Conservation (phyloP, 35 echinoderm and acorn worm species). For the Anneissia japonica region DNA sequence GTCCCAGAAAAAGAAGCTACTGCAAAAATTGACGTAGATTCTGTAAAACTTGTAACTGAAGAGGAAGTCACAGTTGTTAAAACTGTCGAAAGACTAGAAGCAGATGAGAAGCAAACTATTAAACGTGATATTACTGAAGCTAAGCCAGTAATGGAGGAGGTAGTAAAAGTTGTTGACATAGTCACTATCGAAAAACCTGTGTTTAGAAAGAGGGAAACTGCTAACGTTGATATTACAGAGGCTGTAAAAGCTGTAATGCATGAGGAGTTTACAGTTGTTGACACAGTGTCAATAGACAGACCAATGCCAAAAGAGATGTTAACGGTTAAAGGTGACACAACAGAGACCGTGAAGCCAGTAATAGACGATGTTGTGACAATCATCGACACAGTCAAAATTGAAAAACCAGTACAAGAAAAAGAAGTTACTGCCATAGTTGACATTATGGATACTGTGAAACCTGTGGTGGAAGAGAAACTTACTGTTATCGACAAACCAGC, state of each 20-base stretch:
- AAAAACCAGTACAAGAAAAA: conserved; percentile 18
- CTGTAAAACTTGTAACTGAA: not conserved
- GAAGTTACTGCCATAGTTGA: not conserved
- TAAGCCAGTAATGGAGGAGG: not conserved
- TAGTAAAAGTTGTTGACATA: not conserved
- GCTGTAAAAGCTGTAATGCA: not conserved
- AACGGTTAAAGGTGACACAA: not conserved
- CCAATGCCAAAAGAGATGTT: not conserved
- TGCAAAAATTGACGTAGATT: not conserved
- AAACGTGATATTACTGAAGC: too few species aligned
- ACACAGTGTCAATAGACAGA: not conserved
- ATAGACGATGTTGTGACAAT: conserved; percentile 14
- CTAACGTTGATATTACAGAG: not conserved
- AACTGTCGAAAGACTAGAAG: not conserved
- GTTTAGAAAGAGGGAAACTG: not conserved
- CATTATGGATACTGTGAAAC: not conserved
- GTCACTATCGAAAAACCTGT: not conserved
- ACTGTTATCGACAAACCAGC: not conserved
- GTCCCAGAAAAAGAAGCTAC: not conserved
- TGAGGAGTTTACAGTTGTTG: not conserved
- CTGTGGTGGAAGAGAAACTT: not conserved
- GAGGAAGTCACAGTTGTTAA: not conserved
- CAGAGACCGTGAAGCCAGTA: not conserved
- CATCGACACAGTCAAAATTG: not conserved
- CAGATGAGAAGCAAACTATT: too few species aligned